Evolutionary conservation across 92 coral and sea anemone species (phyloP).

Genomic region (Parazoanthus atlanticus): DNA sequence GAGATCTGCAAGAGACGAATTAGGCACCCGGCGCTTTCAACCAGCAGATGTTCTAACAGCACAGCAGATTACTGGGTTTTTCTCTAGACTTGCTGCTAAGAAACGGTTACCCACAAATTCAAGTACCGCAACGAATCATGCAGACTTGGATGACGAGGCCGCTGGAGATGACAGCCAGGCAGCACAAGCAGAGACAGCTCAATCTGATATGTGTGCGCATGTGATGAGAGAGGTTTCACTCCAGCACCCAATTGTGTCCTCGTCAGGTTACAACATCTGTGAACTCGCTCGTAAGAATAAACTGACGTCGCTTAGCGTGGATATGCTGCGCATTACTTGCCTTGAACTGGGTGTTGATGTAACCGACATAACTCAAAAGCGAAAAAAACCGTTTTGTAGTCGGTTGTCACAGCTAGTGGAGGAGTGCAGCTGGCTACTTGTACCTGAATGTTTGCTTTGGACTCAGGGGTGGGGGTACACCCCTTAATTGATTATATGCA

Average conservation of each 20-base stretch:
- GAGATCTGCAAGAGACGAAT: conserved; percentile 43
- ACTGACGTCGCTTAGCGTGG: background rate
- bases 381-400: too few species aligned
- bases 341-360: background rate
- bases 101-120: conserved; percentile 31
- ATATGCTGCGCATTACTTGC: background rate
- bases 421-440: too few species aligned
- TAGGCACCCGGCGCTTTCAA: conserved; percentile 41
- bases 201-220: background rate
- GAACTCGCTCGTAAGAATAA: background rate
- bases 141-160: background rate
- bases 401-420: too few species aligned
- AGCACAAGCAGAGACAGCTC: conserved; percentile 15
- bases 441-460: too few species aligned
- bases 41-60: conserved; percentile 43
- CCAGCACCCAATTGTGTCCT: conserved; percentile 19
- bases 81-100: conserved; percentile 53
- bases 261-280: too few species aligned
- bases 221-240: conserved; percentile 12
- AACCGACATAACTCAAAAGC: background rate
- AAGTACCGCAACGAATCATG: background rate
- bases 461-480: too few species aligned
- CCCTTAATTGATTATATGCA: too few species aligned
- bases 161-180: conserved; percentile 12
- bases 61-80: conserved; percentile 50